phyloP scores from a whole-genome alignment of 2,888 invertebrate genomes.

The Prosopocoilus inquinatus region DNA sequence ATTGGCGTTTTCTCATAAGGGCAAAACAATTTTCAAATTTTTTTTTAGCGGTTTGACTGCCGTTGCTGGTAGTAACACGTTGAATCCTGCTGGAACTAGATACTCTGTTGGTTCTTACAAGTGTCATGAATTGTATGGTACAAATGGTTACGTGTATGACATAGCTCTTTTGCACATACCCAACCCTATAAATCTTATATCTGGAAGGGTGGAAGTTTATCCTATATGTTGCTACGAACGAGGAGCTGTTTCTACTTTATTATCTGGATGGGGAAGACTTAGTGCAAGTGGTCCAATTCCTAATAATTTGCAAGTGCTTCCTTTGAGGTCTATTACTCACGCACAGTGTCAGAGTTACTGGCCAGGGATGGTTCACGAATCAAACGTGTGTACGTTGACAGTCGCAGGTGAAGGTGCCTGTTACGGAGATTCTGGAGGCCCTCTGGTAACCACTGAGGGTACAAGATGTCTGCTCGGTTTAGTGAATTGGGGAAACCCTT shows the following conservation, averaged over 20 bases:
- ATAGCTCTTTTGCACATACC: not conserved
- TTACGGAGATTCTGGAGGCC: constrained; percentile 5
- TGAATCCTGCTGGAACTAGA: constrained; percentile 1
- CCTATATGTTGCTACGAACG: not conserved
- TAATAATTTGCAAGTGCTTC: constrained; percentile 3
- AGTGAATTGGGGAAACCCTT: not conserved
- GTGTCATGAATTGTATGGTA: not conserved
- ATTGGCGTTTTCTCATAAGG: too few relatives aligned
- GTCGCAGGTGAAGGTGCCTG: constrained; percentile 3
- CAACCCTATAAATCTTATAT: not conserved
- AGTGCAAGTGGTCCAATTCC: not conserved
- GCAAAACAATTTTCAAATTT: not conserved
- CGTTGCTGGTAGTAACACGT: not conserved
- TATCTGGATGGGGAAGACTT: constrained; percentile 1
- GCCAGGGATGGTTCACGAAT: not conserved
- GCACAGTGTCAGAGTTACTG: not conserved
- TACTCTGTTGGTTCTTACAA: not conserved
- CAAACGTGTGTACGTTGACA: not conserved
- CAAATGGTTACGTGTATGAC: not conserved
- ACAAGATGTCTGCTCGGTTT: not conserved
- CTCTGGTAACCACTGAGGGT: not conserved
- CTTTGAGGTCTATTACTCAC: not conserved
- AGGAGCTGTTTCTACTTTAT: not conserved
- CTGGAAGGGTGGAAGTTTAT: not conserved
- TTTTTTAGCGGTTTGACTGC: not conserved